Conservation (phyloP, 2,888 invertebrate species). For the Palloptera scutellata region DNA sequence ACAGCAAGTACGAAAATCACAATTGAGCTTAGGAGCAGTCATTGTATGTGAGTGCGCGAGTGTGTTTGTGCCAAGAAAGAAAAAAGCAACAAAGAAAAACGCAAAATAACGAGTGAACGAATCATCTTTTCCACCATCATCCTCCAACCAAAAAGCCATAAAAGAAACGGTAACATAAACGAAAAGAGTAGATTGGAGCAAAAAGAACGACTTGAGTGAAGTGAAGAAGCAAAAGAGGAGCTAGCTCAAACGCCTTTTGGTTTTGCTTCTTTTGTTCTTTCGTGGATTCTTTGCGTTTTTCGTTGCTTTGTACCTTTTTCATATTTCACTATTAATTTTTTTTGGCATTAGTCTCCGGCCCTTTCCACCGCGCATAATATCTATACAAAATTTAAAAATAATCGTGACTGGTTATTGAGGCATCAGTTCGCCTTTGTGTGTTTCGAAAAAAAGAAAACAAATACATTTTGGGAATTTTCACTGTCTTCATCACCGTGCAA, state of each 20-base stretch:
- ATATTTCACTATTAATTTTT: background rate
- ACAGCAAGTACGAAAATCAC: slow-evolving; percentile 2
- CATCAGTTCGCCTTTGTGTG: background rate
- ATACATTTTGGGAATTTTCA: too few species aligned
- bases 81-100: slow-evolving; percentile 21
- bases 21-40: background rate
- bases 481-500: too few species aligned
- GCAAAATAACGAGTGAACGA: slow-evolving; percentile 31
- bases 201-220: slow-evolving; percentile 25
- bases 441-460: too few species aligned
- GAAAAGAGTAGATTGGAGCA: slow-evolving; percentile 12
- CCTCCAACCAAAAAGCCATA: slow-evolving; percentile 26
- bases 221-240: slow-evolving; percentile 22
- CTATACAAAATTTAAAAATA: slow-evolving; percentile 2
- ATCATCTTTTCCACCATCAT: slow-evolving; percentile 4
- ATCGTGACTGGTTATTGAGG: slow-evolving; percentile 25
- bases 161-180: slow-evolving; percentile 27
- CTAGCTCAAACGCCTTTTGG: slow-evolving; percentile 21
- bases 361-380: background rate
- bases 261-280: slow-evolving; percentile 8
- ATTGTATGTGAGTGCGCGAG: too few species aligned
- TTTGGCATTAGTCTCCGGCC: background rate
- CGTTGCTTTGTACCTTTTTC: background rate
- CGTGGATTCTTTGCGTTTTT: slow-evolving; percentile 12
- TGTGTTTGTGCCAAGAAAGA: slow-evolving; percentile 3